Conservation (phyloP, 2,797 vertebrate genomes). For the Saxicola maurus region DNA sequence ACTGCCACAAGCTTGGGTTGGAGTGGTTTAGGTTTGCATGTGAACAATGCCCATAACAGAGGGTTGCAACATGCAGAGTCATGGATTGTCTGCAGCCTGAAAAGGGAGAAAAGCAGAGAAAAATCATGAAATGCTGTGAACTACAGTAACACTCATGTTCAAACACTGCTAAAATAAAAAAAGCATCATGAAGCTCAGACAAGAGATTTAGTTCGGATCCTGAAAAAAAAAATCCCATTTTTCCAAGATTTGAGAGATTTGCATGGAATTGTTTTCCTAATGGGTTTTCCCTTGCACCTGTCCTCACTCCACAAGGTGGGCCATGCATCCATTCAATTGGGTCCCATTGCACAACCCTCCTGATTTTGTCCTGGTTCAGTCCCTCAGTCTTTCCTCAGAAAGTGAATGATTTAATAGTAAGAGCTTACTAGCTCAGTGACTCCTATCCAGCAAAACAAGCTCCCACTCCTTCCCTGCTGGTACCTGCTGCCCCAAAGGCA, state of each 20-base stretch:
- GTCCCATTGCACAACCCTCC: neutral
- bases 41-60: neutral
- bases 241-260: neutral
- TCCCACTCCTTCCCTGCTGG: neutral
- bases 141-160: neutral
- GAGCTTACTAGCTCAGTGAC: neutral
- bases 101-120: neutral
- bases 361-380: neutral
- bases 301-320: rapidly evolving
- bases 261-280: neutral
- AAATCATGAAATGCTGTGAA: neutral
- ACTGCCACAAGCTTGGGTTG: neutral
- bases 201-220: neutral
- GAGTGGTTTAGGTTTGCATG: neutral
- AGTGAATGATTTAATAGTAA: neutral
- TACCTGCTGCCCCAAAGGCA: neutral
- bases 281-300: neutral
- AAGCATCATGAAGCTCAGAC: neutral
- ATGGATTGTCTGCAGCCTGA: neutral
- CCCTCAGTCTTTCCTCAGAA: neutral
- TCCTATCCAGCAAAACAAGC: neutral
- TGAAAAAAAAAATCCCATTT: neutral
- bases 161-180: neutral
- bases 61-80: neutral
- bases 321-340: rapidly evolving